Evolutionary conservation across 2,113 vertebrate species (phyloP).

Genomic region (Callipepla californica): DNA sequence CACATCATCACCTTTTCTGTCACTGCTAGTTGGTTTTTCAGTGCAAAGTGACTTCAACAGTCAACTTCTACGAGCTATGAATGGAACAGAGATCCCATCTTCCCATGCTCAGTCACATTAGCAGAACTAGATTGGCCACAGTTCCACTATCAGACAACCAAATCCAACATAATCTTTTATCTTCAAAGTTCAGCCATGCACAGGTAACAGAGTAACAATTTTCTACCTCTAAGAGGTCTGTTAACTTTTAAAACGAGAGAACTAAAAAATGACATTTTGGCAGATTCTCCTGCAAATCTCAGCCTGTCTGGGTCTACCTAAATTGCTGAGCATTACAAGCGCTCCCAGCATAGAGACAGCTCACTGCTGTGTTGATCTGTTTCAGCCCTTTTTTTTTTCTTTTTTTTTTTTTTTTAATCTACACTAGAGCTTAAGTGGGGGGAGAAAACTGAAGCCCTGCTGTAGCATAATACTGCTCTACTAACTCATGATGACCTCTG

Average conservation of each 20-base stretch:
- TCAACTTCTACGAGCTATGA: accelerated
- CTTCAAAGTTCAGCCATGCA: neutral
- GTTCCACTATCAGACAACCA: neutral
- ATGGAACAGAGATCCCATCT: accelerated
- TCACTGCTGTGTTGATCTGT: neutral
- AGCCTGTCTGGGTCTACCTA: neutral
- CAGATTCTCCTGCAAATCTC: neutral
- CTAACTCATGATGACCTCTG: neutral
- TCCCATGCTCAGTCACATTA: accelerated
- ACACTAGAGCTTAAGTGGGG: neutral
- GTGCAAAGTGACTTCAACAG: neutral
- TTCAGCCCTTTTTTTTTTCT: neutral
- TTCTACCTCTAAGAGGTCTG: neutral
- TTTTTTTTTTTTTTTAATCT: neutral
- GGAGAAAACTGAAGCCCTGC: neutral
- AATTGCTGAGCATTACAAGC: accelerated
- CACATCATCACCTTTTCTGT: neutral
- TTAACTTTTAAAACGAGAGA: neutral
- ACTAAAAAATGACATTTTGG: neutral
- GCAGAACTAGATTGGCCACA: accelerated
- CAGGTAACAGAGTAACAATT: neutral
- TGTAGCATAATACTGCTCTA: neutral
- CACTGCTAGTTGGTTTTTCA: neutral
- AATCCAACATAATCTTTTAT: neutral
- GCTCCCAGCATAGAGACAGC: neutral